Evolutionary conservation across 2,113 vertebrate species (phyloP).

Genomic region (Clinocottus analis): DNA sequence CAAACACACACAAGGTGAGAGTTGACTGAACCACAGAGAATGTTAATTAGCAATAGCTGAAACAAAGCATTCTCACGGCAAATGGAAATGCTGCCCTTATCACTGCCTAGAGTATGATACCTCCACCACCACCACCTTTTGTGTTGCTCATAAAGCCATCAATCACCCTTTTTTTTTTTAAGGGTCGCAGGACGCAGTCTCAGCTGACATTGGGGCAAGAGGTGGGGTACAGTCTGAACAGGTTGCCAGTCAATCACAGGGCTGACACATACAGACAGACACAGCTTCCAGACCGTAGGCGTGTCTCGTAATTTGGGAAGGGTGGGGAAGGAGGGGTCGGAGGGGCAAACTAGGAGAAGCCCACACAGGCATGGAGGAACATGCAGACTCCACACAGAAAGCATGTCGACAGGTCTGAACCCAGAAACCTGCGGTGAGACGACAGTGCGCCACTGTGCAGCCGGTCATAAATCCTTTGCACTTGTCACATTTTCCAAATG

Average conservation of each 20-base stretch:
- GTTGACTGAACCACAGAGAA: constrained; percentile 11
- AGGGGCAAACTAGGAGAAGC: neutral
- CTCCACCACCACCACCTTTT: neutral
- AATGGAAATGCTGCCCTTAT: neutral
- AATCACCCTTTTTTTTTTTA: neutral
- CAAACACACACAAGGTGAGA: constrained; percentile 4
- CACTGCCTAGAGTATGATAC: neutral
- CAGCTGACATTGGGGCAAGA: neutral
- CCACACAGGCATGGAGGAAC: neutral
- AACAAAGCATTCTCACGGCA: neutral
- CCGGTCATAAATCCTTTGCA: constrained; percentile 26
- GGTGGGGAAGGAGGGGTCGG: too few species aligned
- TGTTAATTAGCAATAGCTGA: constrained; percentile 10
- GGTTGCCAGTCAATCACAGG: neutral
- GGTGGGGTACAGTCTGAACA: neutral
- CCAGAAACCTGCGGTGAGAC: neutral
- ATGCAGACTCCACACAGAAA: neutral
- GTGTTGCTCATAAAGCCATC: neutral
- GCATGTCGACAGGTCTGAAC: neutral
- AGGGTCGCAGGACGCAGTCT: neutral
- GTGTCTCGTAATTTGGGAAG: neutral
- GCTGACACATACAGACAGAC: neutral
- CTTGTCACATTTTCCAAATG: constrained; percentile 23
- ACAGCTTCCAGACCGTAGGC: neutral
- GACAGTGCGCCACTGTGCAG: neutral